These are phyloP conservation scores for Drosophila koepferae DNA, from an alignment of 2,888 invertebrate species.

Conservation along the genomic window DNA sequence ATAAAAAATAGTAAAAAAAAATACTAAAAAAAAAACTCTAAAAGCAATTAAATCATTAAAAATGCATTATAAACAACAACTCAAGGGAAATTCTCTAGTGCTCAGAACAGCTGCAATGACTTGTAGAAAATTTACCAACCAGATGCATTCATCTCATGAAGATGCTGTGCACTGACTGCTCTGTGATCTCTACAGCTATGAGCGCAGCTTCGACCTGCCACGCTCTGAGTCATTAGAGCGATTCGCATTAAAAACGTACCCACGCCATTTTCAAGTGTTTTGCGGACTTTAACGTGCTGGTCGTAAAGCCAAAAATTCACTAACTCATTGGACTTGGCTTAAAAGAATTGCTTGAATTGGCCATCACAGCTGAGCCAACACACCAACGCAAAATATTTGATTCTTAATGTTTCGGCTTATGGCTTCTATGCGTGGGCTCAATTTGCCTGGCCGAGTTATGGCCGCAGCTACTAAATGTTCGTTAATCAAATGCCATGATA, in stretches of 20 bases:
- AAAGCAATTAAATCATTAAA: slow-evolving; percentile 59
- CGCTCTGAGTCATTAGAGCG: slow-evolving; percentile 45
- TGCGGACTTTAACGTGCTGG: slow-evolving; percentile 43
- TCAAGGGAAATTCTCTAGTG: slow-evolving; percentile 42
- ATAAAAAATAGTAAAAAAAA: not conserved
- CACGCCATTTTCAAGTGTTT: slow-evolving; percentile 62
- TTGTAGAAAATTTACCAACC: slow-evolving; percentile 46
- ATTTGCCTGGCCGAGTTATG: slow-evolving; percentile 29
- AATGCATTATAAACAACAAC: slow-evolving; percentile 64
- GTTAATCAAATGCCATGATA: slow-evolving; percentile 33
- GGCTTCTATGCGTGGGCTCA: slow-evolving; percentile 43
- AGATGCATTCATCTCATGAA: slow-evolving; percentile 27
- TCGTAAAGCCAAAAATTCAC: slow-evolving; percentile 44
- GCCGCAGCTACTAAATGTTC: slow-evolving; percentile 29
- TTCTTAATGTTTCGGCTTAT: slow-evolving; percentile 11
- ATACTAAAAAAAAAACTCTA: not conserved
- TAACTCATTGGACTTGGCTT: slow-evolving; percentile 38
- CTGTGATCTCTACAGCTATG: slow-evolving; percentile 12
- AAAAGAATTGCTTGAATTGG: slow-evolving; percentile 35
- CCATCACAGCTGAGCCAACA: slow-evolving; percentile 9
- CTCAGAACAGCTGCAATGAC: slow-evolving; percentile 75
- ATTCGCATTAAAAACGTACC: slow-evolving; percentile 62
- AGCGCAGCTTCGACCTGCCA: not conserved
- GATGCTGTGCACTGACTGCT: slow-evolving; percentile 30
- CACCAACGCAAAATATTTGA: slow-evolving; percentile 48